A percentile compares a stretch with the other conserved stretches of the same genome.
Evolutionary conservation across 2,113 vertebrate species (phyloP).

Genomic region (Fukomys damarensis): DNA sequence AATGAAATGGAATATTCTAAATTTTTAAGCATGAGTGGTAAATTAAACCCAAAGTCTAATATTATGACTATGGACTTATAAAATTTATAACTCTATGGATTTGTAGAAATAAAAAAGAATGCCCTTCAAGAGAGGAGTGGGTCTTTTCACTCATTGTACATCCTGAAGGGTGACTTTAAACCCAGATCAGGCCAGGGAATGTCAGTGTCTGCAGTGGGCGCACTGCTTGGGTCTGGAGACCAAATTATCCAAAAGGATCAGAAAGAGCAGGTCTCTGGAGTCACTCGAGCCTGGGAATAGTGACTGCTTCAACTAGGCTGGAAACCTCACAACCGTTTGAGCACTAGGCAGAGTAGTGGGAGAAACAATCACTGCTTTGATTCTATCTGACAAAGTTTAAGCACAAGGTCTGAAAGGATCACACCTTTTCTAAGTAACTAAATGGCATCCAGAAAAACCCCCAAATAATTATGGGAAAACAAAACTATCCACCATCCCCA

Average conservation of each 20-base stretch:
- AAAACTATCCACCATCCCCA: background rate
- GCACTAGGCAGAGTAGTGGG: background rate
- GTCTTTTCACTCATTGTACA: background rate
- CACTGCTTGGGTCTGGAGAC: background rate
- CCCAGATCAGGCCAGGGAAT: background rate
- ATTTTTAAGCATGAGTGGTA: conserved; percentile 9
- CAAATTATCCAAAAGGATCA: background rate
- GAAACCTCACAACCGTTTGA: background rate
- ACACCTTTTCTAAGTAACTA: background rate
- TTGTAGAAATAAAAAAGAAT: background rate
- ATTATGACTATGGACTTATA: background rate
- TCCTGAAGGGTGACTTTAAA: background rate
- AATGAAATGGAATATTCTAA: conserved; percentile 19
- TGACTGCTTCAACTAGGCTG: background rate
- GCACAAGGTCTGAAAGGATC: background rate
- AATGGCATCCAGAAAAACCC: background rate
- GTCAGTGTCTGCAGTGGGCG: background rate
- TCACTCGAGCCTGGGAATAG: background rate
- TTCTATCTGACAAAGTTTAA: background rate
- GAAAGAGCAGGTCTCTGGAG: background rate
- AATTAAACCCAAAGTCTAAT: conserved; percentile 24
- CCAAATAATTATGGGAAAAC: background rate
- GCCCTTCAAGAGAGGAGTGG: background rate
- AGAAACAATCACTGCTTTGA: background rate
- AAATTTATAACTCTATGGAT: background rate